Evolutionary conservation across 2,113 vertebrate species (phyloP).

Genomic region (Notothenia rossii): DNA sequence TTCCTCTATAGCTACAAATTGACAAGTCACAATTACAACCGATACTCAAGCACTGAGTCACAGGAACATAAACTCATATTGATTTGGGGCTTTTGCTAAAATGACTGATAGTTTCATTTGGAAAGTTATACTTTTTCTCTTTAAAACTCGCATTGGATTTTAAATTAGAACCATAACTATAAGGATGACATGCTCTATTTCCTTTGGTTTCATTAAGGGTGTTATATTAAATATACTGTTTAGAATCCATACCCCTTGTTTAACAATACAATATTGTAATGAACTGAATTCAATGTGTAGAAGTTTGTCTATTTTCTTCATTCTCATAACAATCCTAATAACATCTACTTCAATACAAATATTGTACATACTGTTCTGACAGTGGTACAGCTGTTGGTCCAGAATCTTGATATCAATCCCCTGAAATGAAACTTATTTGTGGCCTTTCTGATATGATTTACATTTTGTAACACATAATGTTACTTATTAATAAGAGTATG

Average conservation of each 20-base stretch:
- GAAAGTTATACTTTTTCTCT: not conserved
- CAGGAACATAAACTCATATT: not conserved
- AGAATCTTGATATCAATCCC: not conserved
- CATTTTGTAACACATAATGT: not conserved
- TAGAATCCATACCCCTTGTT: not conserved
- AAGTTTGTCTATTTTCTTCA: not conserved
- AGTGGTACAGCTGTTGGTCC: not conserved
- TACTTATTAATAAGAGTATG: not conserved
- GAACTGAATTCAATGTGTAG: not conserved
- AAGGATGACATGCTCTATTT: not conserved
- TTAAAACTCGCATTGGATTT: not conserved
- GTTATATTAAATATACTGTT: not conserved
- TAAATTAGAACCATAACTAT: not conserved
- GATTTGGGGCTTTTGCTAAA: too few relatives aligned
- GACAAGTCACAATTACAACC: too few relatives aligned
- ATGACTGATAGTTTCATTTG: not conserved
- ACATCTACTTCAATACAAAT: too few relatives aligned
- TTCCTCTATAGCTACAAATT: not conserved
- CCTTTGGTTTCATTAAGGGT: too few relatives aligned
- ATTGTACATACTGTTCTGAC: not conserved
- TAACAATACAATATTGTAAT: not conserved
- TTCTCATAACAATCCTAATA: not conserved
- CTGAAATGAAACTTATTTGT: not conserved
- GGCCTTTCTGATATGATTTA: not conserved
- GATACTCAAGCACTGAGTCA: not conserved